A percentile compares a stretch with the other conserved stretches of the same genome.
Evolutionary conservation across 2,113 vertebrate genomes (phyloP).

Genomic region (Mixornis gularis): DNA sequence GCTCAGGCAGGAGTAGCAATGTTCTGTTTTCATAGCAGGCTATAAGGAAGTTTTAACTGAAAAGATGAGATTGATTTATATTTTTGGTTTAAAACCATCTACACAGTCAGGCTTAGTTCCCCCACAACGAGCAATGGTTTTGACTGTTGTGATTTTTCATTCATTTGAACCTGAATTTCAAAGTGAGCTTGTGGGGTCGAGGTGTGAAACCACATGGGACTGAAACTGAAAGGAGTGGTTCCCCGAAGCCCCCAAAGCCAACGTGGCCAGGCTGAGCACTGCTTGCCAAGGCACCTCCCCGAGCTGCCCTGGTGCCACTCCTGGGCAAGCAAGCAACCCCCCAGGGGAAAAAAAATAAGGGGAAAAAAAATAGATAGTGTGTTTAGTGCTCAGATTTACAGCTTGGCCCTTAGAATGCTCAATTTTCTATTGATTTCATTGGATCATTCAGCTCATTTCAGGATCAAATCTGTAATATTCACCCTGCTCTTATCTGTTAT

Average conservation of each 20-base stretch:
- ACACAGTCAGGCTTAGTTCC: background rate
- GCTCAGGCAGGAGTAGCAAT: background rate
- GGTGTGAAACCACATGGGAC: slow-evolving; percentile 51
- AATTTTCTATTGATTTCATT: background rate
- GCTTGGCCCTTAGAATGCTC: background rate
- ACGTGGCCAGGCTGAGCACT: background rate
- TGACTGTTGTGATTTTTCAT: background rate
- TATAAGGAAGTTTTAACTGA: background rate
- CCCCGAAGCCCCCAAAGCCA: background rate
- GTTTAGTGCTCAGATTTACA: background rate
- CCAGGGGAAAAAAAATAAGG: rapidly evolving
- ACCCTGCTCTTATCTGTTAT: background rate
- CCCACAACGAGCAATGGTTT: background rate
- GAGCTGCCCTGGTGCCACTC: background rate
- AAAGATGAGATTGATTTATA: background rate
- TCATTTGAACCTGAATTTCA: slow-evolving; percentile 54
- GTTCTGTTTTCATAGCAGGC: background rate
- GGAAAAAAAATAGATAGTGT: too few species aligned
- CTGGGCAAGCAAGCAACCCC: background rate
- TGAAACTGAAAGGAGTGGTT: background rate
- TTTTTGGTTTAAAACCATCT: background rate
- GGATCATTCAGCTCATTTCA: background rate
- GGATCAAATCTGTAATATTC: background rate
- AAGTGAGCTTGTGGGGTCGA: slow-evolving; percentile 58
- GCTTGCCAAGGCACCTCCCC: rapidly evolving